Evolutionary conservation across 1,140 invertebrate genomes (phyloP).

Genomic region (Bombus balteatus): DNA sequence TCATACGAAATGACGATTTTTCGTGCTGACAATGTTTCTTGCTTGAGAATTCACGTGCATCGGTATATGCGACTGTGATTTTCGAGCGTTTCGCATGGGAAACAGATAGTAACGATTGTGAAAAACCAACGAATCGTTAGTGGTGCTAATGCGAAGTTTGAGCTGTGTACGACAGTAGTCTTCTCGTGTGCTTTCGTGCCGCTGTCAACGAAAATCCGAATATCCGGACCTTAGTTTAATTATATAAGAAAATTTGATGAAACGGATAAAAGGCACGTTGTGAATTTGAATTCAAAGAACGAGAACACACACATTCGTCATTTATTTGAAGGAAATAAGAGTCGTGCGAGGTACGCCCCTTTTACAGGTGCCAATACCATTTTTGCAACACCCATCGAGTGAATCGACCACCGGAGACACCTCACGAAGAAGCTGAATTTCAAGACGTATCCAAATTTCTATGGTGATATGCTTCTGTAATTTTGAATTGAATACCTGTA

Average conservation of each 20-base stretch:
- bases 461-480: background rate
- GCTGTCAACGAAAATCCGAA: slow-evolving; percentile 35
- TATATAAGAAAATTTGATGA: background rate
- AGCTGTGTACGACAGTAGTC: slow-evolving; percentile 37
- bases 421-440: background rate
- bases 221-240: slow-evolving; percentile 17
- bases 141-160: slow-evolving; percentile 39
- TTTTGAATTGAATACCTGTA: background rate
- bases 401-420: background rate
- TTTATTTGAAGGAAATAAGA: background rate
- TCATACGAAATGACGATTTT: slow-evolving; percentile 64
- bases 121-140: background rate
- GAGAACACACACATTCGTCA: background rate
- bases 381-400: slow-evolving; percentile 31
- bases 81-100: background rate
- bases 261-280: background rate
- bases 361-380: slow-evolving; percentile 48
- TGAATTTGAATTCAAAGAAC: background rate
- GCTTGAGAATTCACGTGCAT: slow-evolving; percentile 8
- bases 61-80: slow-evolving; percentile 6
- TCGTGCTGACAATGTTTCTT: slow-evolving; percentile 65
- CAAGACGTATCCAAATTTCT: background rate
- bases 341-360: slow-evolving; percentile 51
- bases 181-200: slow-evolving; percentile 38
- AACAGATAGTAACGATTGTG: background rate